Evolutionary conservation across 1,140 invertebrate genomes (phyloP).

Genomic region (Lepeophtheirus salmonis): DNA sequence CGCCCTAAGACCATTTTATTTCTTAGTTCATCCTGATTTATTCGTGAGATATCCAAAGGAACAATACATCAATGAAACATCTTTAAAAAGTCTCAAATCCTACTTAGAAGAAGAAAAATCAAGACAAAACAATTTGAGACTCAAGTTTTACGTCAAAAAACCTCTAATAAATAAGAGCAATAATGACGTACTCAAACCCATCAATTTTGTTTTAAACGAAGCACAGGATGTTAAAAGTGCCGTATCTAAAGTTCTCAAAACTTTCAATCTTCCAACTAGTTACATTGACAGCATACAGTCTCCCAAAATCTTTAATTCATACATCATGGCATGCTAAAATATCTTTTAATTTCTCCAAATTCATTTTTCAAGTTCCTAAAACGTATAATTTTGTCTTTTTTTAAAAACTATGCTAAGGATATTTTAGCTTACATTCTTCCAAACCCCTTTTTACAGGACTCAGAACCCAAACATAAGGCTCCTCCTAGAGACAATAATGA

Average conservation of each 20-base stretch:
- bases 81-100: slow-evolving; percentile 63
- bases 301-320: background rate
- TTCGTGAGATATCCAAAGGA: slow-evolving; percentile 69
- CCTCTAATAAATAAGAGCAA: background rate
- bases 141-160: background rate
- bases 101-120: slow-evolving; percentile 40
- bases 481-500: background rate
- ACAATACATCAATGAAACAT: slow-evolving; percentile 71
- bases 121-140: background rate
- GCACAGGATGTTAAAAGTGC: slow-evolving; percentile 38
- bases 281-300: slow-evolving; percentile 43
- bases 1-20: slow-evolving; percentile 57
- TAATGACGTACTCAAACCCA: no score
- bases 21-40: slow-evolving; percentile 80
- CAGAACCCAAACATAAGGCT: background rate
- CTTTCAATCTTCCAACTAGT: slow-evolving; percentile 58
- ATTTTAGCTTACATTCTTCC: no score
- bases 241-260: slow-evolving; percentile 51
- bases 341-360: no score
- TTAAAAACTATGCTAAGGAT: no score
- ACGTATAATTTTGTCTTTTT: no score
- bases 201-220: background rate
- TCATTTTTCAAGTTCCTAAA: no score
- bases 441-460: background rate
- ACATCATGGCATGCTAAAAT: background rate